Conservation (phyloP, 2,797 vertebrate species). For the Iguana delicatissima region DNA sequence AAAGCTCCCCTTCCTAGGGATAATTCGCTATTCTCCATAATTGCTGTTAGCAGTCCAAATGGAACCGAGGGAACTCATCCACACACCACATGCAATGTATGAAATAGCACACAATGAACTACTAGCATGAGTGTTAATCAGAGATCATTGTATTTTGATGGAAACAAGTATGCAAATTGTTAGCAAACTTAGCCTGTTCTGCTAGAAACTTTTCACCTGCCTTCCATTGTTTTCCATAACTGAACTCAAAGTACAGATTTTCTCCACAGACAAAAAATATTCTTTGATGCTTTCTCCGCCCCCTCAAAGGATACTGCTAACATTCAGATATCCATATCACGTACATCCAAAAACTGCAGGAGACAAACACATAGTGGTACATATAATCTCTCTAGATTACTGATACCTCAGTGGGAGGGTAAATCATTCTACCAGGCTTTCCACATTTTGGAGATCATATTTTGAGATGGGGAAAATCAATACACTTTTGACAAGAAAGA, state of each 20-base stretch:
- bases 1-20: too few species aligned
- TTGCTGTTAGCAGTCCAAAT: not conserved
- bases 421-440: conserved; percentile 36
- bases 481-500: conserved; percentile 36
- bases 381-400: conserved; percentile 38
- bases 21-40: not conserved
- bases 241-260: fast-evolving
- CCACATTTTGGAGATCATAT: conserved; percentile 47
- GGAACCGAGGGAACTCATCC: not conserved
- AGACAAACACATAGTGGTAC: conserved; percentile 33
- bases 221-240: not conserved
- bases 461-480: conserved; percentile 51
- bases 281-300: not conserved
- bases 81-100: too few species aligned
- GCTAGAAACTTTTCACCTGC: too few species aligned
- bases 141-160: not conserved
- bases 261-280: conserved; percentile 24
- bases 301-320: conserved; percentile 25
- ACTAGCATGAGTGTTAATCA: not conserved
- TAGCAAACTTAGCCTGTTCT: not conserved
- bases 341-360: conserved; percentile 8
- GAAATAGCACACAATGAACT: not conserved
- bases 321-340: not conserved
- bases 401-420: conserved; percentile 29
- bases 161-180: not conserved